These are phyloP conservation scores for Eilema sororculum DNA, from an alignment of 2,888 invertebrate species.

Conservation along the genomic window DNA sequence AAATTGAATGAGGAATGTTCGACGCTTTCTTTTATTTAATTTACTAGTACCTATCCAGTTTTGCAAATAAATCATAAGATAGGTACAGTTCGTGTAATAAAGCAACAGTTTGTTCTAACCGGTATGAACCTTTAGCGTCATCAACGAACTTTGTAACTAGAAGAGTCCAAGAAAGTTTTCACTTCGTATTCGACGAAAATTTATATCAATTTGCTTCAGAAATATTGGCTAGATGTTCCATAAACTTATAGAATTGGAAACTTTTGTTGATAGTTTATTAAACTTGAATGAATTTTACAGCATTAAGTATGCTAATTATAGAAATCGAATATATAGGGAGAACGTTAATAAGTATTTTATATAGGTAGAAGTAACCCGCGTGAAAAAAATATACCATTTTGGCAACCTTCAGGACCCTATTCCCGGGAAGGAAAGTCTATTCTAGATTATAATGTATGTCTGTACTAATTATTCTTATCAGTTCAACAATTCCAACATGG, in stretches of 20 bases:
- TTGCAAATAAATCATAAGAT: background rate
- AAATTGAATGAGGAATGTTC: background rate
- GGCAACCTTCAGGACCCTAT: background rate
- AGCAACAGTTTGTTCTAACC: conserved; percentile 1
- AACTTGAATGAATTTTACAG: too few relatives aligned
- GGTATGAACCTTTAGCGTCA: conserved; percentile 32
- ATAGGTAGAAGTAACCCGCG: too few relatives aligned
- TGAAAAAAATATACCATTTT: background rate
- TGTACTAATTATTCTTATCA: background rate
- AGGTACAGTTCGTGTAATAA: background rate
- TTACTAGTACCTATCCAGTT: background rate
- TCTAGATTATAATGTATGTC: background rate
- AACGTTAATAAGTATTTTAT: too few relatives aligned
- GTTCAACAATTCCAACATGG: background rate
- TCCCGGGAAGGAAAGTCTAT: background rate
- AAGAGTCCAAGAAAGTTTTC: conserved; percentile 62
- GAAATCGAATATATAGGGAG: too few relatives aligned
- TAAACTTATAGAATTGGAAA: conserved; percentile 55
- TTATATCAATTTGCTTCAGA: conserved; percentile 72
- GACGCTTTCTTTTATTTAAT: background rate
- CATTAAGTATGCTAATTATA: too few relatives aligned
- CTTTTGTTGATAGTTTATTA: conserved; percentile 25
- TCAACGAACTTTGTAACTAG: conserved; percentile 66
- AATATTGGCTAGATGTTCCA: conserved; percentile 70
- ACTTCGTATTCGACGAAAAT: conserved; percentile 62